These are phyloP conservation scores for Colius striatus DNA, from an alignment of 2,113 vertebrate species.

Conservation along the genomic window DNA sequence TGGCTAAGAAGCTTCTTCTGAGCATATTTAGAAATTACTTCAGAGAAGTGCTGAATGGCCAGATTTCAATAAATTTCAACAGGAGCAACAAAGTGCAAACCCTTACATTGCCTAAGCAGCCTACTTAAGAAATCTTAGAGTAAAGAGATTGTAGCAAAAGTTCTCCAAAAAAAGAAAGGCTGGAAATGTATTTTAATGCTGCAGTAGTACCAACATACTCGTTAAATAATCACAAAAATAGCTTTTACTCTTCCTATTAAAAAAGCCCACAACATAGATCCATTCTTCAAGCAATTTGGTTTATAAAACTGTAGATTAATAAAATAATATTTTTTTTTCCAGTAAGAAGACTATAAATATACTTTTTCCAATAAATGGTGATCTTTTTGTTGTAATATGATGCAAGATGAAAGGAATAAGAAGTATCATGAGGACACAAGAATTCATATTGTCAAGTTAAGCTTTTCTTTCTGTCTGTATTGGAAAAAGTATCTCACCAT, in stretches of 20 bases:
- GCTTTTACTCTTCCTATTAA: background rate
- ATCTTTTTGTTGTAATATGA: background rate
- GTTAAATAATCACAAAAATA: background rate
- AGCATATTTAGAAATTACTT: constrained; percentile 42
- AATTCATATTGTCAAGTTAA: background rate
- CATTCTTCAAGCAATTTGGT: background rate
- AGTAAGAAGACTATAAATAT: background rate
- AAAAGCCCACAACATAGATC: background rate
- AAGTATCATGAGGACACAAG: background rate
- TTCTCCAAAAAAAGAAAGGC: background rate
- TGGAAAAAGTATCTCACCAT: background rate
- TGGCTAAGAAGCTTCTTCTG: constrained; percentile 45
- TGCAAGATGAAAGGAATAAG: background rate
- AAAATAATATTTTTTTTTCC: background rate
- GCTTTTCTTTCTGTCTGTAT: background rate
- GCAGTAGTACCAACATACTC: background rate
- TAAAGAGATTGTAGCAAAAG: background rate
- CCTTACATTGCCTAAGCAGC: background rate
- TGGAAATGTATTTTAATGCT: background rate
- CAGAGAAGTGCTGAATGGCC: background rate
- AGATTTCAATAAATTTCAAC: constrained; percentile 51
- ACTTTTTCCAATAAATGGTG: background rate
- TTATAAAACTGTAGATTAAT: background rate
- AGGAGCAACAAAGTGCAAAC: background rate
- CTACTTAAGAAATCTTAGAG: background rate